These are phyloP conservation scores for Euwallacea similis DNA, from an alignment of 1,140 invertebrate genomes.

Conservation along the genomic window DNA sequence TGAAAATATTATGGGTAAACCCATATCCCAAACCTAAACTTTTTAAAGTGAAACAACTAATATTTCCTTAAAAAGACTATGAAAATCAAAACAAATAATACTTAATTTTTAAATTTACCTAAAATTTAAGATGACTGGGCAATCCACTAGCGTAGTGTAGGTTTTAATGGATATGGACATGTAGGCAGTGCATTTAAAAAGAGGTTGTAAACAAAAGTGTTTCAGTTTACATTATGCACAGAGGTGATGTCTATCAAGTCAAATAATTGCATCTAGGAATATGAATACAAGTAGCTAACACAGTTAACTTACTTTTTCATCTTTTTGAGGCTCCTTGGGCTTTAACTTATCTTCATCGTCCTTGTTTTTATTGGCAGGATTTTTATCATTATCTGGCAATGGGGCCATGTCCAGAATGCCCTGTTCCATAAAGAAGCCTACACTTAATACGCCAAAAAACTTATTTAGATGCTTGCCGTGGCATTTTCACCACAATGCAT, in stretches of 20 bases:
- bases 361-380: constrained; percentile 62
- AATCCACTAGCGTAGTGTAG: no score
- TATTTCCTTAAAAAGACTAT: no score
- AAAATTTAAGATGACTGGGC: no score
- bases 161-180: no score
- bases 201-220: no score
- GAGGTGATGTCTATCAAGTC: not conserved
- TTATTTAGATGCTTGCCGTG: constrained; percentile 20
- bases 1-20: no score
- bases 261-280: not conserved
- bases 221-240: not conserved
- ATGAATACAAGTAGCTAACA: no score
- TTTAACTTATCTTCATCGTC: constrained; percentile 35
- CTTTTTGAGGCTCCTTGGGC: constrained; percentile 40
- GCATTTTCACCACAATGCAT: constrained; percentile 14
- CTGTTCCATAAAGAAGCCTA: constrained; percentile 35
- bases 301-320: constrained; percentile 42
- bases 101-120: no score
- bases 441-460: constrained; percentile 17
- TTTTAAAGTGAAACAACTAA: no score
- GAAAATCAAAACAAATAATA: no score
- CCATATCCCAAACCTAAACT: no score
- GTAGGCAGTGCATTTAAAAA: no score
- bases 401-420: constrained; percentile 64
- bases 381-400: constrained; percentile 70